Evolutionary conservation across 2,888 invertebrate species (phyloP).

Genomic region (Xylocampa areola): DNA sequence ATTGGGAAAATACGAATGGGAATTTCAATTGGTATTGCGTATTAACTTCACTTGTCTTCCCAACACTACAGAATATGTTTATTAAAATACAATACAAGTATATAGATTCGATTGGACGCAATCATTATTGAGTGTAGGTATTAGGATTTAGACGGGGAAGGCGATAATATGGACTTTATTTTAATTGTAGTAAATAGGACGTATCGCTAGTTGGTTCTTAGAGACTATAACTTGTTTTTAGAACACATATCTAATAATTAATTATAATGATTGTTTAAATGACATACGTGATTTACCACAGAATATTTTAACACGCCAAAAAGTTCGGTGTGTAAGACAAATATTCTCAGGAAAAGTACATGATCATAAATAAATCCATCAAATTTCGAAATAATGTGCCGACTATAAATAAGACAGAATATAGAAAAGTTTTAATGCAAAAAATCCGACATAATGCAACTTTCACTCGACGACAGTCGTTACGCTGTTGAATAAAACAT

Average conservation of each 20-base stretch:
- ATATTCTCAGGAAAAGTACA: background rate
- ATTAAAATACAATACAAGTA: slow-evolving; percentile 53
- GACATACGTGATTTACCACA: too few relatives aligned
- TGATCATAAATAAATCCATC: background rate
- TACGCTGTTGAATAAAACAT: slow-evolving; percentile 64
- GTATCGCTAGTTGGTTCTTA: too few relatives aligned
- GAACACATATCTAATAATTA: too few relatives aligned
- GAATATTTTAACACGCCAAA: too few relatives aligned
- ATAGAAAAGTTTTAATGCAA: slow-evolving; percentile 49
- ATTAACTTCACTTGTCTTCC: slow-evolving; percentile 70
- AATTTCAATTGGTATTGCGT: slow-evolving; percentile 79
- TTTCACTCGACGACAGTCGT: slow-evolving; percentile 54
- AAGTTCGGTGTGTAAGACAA: too few relatives aligned
- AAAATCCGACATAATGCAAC: slow-evolving; percentile 55
- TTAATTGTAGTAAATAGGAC: too few relatives aligned
- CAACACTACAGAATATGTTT: slow-evolving; percentile 47
- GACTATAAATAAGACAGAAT: slow-evolving; percentile 36
- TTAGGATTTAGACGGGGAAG: too few relatives aligned
- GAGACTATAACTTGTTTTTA: too few relatives aligned
- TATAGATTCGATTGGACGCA: slow-evolving; percentile 26
- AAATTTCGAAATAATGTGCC: slow-evolving; percentile 28
- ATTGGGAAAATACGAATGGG: slow-evolving; percentile 76
- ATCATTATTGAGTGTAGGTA: slow-evolving; percentile 36
- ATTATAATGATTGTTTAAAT: too few relatives aligned
- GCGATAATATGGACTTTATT: slow-evolving; percentile 39